Conservation (phyloP, 2,888 invertebrate genomes). For the Brachypterus glaber region DNA sequence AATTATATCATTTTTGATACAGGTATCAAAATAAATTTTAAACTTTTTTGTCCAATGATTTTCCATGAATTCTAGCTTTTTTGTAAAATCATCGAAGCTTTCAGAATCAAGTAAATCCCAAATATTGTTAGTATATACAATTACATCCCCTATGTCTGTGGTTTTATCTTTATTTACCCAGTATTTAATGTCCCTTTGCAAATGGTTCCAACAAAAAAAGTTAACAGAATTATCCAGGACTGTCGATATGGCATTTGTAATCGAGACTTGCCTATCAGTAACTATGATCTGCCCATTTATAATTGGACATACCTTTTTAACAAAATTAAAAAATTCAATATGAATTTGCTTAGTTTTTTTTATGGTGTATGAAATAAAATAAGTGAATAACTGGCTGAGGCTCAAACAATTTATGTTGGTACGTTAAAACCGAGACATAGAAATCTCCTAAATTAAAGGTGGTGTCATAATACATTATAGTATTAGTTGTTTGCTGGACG, state of each 20-base stretch:
- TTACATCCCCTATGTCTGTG: constrained; percentile 1
- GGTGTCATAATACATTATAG: constrained; percentile 8
- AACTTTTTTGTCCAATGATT: constrained; percentile 6
- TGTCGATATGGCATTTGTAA: constrained; percentile 6
- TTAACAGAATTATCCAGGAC: constrained; percentile 3
- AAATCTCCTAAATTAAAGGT: constrained; percentile 13
- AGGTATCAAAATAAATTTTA: constrained; percentile 10
- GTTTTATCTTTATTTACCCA: constrained; percentile 7
- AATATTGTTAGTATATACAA: constrained; percentile 7
- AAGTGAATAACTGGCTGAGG: constrained; percentile 8
- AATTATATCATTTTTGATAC: constrained; percentile 5
- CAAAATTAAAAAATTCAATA: constrained; percentile 7
- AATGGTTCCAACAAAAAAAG: constrained; percentile 8
- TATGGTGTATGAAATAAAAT: constrained; percentile 7
- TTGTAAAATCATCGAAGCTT: constrained; percentile 4
- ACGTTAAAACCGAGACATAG: constrained; percentile 10
- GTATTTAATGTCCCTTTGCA: constrained; percentile 7
- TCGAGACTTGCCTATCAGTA: constrained; percentile 9
- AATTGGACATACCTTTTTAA: constrained; percentile 6
- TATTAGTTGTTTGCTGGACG: background rate
- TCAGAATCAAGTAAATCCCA: constrained; percentile 10
- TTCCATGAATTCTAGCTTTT: constrained; percentile 7
- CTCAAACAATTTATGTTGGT: constrained; percentile 7
- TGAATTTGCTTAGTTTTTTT: constrained; percentile 6
- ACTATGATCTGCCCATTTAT: constrained; percentile 4